Evolutionary conservation across 2,113 vertebrate species (phyloP), one percentile per base, ranked within the genome.

Genomic region (Terrapene triunguis): DNA sequence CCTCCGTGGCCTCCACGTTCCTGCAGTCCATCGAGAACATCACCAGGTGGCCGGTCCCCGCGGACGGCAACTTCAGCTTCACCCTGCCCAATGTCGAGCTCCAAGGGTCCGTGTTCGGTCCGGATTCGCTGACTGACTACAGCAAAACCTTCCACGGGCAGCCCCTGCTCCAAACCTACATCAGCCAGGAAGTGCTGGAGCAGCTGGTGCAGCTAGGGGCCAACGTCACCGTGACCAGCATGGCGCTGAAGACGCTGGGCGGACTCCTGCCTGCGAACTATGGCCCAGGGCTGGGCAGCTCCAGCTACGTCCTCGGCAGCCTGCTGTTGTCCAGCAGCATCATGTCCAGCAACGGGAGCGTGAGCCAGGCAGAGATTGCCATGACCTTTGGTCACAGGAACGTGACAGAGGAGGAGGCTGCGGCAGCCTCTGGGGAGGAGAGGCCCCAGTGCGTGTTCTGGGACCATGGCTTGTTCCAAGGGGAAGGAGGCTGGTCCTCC

Each of bases 371-470:
- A 14, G 72, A 95, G 29, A 81, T 97, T 55, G 84, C 95, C 82
- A 96, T 99, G 91, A 93, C 89, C 11, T 99, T 98, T 22, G 55
- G 87, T 19, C 96, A 95, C 82, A 88, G 42, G 17, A 97, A 98
- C 48, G 29, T 4, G 4, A 90, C 59, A 4, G 55, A 79, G 35
- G 11, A 12, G 5, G 35, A 27, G 2, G 42, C 7, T 2, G 19
- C 97, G 54, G 47, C 54, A 62, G 24, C 17, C 8, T 25, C 8
- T 8, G 32, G 21, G 14, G 24, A 97, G 25, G 74, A 65, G 38
- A 87, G 93, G 24, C 90, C 98, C 9, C 97, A 97, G 74, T 99
- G 99, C 47, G 98, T 99, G 16, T 99, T 99, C 95, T 99, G 99
- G 99, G 98, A 99, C 89, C 98, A 98, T 29, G 42, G 1, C 6